Conservation (phyloP, 1,140 invertebrate genomes). For the Apis dorsata region DNA sequence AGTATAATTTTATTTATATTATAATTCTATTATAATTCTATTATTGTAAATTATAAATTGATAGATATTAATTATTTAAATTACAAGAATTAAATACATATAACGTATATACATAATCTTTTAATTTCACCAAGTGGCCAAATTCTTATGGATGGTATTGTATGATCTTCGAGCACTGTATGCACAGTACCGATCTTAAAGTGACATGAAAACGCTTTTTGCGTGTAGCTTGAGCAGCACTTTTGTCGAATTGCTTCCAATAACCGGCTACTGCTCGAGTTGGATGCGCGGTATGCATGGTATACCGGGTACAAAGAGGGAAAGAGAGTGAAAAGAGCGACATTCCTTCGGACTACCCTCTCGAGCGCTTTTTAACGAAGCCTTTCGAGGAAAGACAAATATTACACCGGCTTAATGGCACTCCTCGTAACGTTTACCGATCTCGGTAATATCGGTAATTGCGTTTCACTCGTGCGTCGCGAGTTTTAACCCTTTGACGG, state of each 20-base stretch:
- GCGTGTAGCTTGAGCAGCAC: conserved; percentile 22
- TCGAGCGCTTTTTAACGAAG: conserved; percentile 24
- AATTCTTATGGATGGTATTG: neutral
- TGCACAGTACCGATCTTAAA: neutral
- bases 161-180: neutral
- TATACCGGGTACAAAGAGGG: neutral
- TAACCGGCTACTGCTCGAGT: conserved; percentile 5
- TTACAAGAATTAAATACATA: no score
- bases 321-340: neutral
- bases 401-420: conserved; percentile 33
- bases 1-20: no score
- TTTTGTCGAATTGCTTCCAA: conserved; percentile 32
- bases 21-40: no score
- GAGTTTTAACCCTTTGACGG: neutral
- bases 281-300: neutral
- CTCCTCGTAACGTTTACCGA: conserved; percentile 21
- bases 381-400: conserved; percentile 38
- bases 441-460: conserved; percentile 16
- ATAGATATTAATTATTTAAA: no score
- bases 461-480: neutral
- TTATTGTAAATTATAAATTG: no score
- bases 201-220: conserved; percentile 42
- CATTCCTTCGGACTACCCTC: conserved; percentile 27
- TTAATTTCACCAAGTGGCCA: no score
- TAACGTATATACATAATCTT: neutral